Evolutionary conservation across 1,140 invertebrate genomes (phyloP).

Genomic region (Sipha flava): DNA sequence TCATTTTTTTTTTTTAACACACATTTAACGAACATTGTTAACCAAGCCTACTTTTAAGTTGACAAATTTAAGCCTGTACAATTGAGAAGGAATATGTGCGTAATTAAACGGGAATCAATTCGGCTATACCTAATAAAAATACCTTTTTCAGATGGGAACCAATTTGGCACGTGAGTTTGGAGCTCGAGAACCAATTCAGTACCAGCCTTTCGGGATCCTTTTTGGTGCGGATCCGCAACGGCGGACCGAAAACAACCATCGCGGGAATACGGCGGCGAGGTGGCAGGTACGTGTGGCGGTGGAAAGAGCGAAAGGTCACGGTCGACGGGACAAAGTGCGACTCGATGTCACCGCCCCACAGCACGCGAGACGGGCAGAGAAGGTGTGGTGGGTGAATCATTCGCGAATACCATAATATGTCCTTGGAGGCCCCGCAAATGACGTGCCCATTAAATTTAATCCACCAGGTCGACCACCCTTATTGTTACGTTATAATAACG

Average conservation of each 20-base stretch:
- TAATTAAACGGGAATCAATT: too few relatives aligned
- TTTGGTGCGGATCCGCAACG: background rate
- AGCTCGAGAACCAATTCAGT: too few relatives aligned
- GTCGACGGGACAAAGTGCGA: slow-evolving; percentile 1
- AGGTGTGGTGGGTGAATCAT: background rate
- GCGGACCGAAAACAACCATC: background rate
- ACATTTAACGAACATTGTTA: too few relatives aligned
- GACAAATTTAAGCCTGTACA: too few relatives aligned
- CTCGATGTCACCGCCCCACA: slow-evolving; percentile 11
- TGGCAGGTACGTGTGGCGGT: background rate
- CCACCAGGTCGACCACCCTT: background rate
- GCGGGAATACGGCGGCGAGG: background rate
- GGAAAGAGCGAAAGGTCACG: slow-evolving; percentile 6
- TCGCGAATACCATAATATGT: slow-evolving; percentile 23
- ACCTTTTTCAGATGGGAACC: too few relatives aligned
- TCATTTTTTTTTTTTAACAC: too few relatives aligned
- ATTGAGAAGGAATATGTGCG: too few relatives aligned
- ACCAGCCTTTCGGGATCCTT: too few relatives aligned
- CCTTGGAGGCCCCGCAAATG: slow-evolving; percentile 11
- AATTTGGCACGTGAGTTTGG: too few relatives aligned
- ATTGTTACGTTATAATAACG: background rate
- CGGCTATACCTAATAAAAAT: too few relatives aligned
- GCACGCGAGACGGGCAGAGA: background rate
- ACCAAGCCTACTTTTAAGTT: too few relatives aligned
- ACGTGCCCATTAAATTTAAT: slow-evolving; percentile 16